Conservation (phyloP, 2,113 vertebrate genomes). For the Centropus bengalensis region DNA sequence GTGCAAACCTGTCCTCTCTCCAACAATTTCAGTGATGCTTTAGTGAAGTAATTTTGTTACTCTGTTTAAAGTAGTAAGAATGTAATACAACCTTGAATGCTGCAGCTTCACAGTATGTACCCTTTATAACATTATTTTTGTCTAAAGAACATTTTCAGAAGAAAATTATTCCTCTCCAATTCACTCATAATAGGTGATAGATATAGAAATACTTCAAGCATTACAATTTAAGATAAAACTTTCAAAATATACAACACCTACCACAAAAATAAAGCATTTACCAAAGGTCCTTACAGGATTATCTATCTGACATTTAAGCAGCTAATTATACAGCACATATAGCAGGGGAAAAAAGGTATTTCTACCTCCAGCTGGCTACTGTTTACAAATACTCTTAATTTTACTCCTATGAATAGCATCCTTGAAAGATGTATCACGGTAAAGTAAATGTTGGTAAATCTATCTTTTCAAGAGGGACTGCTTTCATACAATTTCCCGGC, state of each 20-base stretch:
- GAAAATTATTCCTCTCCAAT: neutral
- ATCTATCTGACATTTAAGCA: neutral
- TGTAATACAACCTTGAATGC: neutral
- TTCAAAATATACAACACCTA: neutral
- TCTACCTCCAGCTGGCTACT: neutral
- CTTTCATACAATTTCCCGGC: neutral
- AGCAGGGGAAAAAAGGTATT: neutral
- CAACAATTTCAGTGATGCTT: neutral
- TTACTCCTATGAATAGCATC: neutral
- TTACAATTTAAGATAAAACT: conserved; percentile 11
- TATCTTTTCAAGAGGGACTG: neutral
- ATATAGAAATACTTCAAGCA: conserved; percentile 29
- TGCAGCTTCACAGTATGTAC: neutral
- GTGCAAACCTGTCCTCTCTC: neutral
- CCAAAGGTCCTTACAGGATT: conserved; percentile 3
- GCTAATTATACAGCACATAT: neutral
- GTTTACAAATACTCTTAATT: conserved; percentile 4
- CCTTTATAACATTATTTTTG: neutral
- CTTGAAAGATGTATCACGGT: neutral
- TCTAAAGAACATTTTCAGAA: neutral
- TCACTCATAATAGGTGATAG: conserved; percentile 18
- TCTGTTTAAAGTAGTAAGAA: conserved; percentile 13
- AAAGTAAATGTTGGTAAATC: neutral
- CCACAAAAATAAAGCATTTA: conserved; percentile 23
- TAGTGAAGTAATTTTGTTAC: conserved; percentile 15